Conservation (phyloP, 1,140 invertebrate genomes). For the Anoplophora glabripennis region DNA sequence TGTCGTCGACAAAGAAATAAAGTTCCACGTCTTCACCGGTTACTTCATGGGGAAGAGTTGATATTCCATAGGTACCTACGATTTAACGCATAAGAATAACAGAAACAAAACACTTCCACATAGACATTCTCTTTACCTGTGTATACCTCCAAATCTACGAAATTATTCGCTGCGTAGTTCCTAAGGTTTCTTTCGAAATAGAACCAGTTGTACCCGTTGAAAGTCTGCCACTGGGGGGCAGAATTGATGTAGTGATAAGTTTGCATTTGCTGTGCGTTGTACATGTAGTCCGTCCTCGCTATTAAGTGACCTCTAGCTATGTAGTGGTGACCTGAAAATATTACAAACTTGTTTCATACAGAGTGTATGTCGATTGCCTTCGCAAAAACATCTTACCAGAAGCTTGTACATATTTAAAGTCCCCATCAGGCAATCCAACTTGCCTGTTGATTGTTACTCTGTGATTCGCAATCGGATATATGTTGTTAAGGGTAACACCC, state of each 20-base stretch:
- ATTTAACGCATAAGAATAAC: too few relatives aligned
- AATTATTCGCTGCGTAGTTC: constrained; percentile 22
- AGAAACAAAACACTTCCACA: neutral
- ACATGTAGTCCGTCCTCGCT: constrained; percentile 62
- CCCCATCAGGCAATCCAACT: constrained; percentile 38
- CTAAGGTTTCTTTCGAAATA: constrained; percentile 38
- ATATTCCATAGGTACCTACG: too few relatives aligned
- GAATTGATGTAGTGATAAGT: constrained; percentile 60
- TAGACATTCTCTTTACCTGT: constrained; percentile 47
- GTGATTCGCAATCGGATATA: constrained; percentile 39
- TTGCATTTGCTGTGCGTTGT: constrained; percentile 56
- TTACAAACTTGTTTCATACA: neutral
- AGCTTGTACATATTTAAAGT: constrained; percentile 33
- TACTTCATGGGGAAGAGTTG: constrained; percentile 48
- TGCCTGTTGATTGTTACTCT: constrained; percentile 30
- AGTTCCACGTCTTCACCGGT: constrained; percentile 47
- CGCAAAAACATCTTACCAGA: constrained; percentile 3
- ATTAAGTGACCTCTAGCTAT: constrained; percentile 59
- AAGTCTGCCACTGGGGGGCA: constrained; percentile 64
- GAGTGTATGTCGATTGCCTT: neutral
- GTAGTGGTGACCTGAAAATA: constrained; percentile 35
- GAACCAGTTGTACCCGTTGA: constrained; percentile 66
- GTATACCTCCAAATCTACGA: constrained; percentile 50
- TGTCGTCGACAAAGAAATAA: constrained; percentile 51
- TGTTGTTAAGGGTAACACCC: constrained; percentile 22